phyloP scores from a whole-genome alignment of 2,113 vertebrate genomes.

The Entelurus aequoreus region DNA sequence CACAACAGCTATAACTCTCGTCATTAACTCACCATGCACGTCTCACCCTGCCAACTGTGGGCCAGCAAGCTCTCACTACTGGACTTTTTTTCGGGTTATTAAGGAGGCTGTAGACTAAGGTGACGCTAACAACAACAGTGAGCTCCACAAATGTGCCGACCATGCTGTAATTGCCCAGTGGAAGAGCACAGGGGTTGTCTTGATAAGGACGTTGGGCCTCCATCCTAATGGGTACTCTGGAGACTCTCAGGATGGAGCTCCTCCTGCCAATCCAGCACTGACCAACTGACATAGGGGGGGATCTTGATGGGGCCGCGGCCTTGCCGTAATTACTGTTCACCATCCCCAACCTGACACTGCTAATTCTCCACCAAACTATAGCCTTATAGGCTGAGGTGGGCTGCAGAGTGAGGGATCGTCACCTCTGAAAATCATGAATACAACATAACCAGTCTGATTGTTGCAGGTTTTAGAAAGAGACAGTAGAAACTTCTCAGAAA shows the following conservation, averaged over 20 bases:
- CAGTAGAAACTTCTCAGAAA: not conserved
- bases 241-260: slow-evolving; percentile 31
- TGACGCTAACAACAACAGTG: slow-evolving; percentile 41
- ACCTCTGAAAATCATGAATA: slow-evolving; percentile 21
- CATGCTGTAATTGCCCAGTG: slow-evolving; percentile 28
- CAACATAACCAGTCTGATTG: slow-evolving; percentile 2
- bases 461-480: slow-evolving; percentile 7
- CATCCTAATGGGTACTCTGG: slow-evolving; percentile 52
- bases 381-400: slow-evolving; percentile 35
- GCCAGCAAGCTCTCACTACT: slow-evolving; percentile 12
- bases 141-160: slow-evolving; percentile 36
- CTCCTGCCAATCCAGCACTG: slow-evolving; percentile 36
- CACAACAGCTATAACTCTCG: slow-evolving; percentile 24
- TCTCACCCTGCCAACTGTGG: slow-evolving; percentile 29
- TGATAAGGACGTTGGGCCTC: slow-evolving; percentile 44
- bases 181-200: slow-evolving; percentile 29
- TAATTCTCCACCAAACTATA: slow-evolving; percentile 37
- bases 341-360: slow-evolving; percentile 33
- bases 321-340: slow-evolving; percentile 45
- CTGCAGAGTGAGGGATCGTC: slow-evolving; percentile 24
- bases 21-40: slow-evolving; percentile 34
- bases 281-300: slow-evolving; percentile 36
- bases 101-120: slow-evolving; percentile 39
- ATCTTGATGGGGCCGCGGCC: slow-evolving; percentile 23
- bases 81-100: slow-evolving; percentile 25